Evolutionary conservation across 30 jellyfish, hydroid and myxozoan genomes (phyloP).

Genomic region (Clytia hemisphaerica): DNA sequence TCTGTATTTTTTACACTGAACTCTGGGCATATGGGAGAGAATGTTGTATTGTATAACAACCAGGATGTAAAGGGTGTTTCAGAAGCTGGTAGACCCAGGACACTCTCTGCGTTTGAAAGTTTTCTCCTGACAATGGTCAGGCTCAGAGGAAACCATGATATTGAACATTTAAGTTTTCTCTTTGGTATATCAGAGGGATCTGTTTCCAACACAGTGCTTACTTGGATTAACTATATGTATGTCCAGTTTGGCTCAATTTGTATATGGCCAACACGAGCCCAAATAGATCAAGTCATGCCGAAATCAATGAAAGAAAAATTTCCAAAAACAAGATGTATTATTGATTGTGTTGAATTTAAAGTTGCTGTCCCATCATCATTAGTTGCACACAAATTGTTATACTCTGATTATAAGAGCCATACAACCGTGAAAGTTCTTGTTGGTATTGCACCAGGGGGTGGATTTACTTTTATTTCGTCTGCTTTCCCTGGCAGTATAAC

Average conservation of each 20-base stretch:
- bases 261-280: neutral
- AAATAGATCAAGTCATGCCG: neutral
- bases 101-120: neutral
- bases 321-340: neutral
- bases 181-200: neutral
- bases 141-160: neutral
- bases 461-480: slow-evolving; percentile 29
- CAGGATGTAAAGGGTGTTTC: neutral
- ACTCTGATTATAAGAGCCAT: too few relatives aligned
- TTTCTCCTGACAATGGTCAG: neutral
- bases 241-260: neutral
- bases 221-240: neutral
- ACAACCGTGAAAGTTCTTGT: too few relatives aligned
- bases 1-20: neutral
- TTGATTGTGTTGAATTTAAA: slow-evolving; percentile 1
- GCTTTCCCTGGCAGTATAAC: slow-evolving; percentile 29
- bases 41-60: neutral
- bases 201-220: neutral
- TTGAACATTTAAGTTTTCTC: neutral
- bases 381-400: too few relatives aligned
- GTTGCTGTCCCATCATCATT: slow-evolving; percentile 5
- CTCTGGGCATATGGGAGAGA: neutral
- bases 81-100: neutral
- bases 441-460: slow-evolving; percentile 47
- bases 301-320: neutral